Conservation (phyloP, 2,113 vertebrate genomes). For the human (Homo sapiens) region DNA sequence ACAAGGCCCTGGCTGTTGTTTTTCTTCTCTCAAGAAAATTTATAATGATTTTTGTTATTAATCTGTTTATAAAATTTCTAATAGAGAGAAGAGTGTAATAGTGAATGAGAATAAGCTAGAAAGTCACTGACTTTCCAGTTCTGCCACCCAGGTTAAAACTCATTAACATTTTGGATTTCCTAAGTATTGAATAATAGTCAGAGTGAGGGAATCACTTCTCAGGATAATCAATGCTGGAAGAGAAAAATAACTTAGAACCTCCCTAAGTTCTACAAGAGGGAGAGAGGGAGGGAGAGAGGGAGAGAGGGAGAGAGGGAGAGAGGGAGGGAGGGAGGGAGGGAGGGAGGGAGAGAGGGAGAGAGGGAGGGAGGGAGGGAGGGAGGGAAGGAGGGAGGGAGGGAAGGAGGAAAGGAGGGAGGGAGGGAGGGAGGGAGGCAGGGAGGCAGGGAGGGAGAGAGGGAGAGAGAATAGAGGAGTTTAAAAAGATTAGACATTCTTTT, state of each 20-base stretch:
- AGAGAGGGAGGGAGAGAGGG: not conserved
- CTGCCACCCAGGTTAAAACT: not conserved
- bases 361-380: not conserved
- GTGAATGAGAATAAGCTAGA: not conserved
- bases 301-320: not conserved
- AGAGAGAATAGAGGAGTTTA: not conserved
- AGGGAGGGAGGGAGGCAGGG: too few relatives aligned
- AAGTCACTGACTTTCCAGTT: not conserved
- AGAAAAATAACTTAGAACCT: not conserved
- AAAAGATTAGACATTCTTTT: not conserved
- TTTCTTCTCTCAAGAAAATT: not conserved
- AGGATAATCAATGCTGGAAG: not conserved
- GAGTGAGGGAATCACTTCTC: not conserved
- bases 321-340: not conserved
- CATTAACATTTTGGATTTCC: not conserved
- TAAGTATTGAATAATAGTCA: not conserved
- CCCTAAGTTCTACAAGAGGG: not conserved
- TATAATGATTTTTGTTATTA: not conserved
- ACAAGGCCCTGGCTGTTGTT: not conserved
- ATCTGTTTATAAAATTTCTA: not conserved
- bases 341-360: not conserved
- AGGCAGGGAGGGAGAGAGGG: too few relatives aligned
- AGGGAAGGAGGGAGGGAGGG: not conserved
- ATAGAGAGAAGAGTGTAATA: not conserved
- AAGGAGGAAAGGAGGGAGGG: not conserved